Evolutionary conservation across 1,140 invertebrate genomes (phyloP), one percentile per base, ranked within the genome.

Genomic region (Pseudomyrmex cubaensis): DNA sequence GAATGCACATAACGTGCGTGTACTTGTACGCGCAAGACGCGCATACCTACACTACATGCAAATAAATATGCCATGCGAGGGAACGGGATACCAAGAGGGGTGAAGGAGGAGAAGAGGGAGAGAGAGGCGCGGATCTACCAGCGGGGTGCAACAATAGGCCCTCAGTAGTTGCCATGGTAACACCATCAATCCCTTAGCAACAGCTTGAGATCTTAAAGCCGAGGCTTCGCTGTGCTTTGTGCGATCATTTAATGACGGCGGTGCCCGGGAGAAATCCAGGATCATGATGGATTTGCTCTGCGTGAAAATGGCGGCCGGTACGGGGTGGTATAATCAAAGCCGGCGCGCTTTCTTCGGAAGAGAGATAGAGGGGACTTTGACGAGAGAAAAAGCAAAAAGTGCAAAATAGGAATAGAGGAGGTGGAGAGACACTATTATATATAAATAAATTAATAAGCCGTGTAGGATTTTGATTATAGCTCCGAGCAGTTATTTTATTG

Each of bases 181-280:
- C 94, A 91, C 94, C 93, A 94, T 93, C 92, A 93, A 94, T 94
- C 93, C 93, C 94, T 94, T 94, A 92, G 93, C 93, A 94, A 94
- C 94, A 94, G 93, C 94, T 94, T 93, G 92, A 93, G 91, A 90
- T 94, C 93, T 94, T 94, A 93, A 94, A 94, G 94, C 93, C 91
- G 94, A 93, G 91, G 90, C 92, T 92, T 86, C 92, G 82, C 89
- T 72, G 84, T 59, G 87, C 86, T 59, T 83, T 84, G 73, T 78
- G 66, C 54, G 87, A 88, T 89, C 88, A 89, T 89, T 89, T 89
- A 89, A 89, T 89, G 87, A 89, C 82, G 61, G 46, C 52, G 57
- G 22, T 50, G 52, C 22, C 76, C 54, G 66, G 76, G 66, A 80
- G 76, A 70, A 80, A 80, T 80, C 76, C 76, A 44, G 76, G 76